Percentiles rank a stretch among this genome's conserved stretches.
These are phyloP conservation scores for Rhegmatorhina hoffmannsi DNA, from an alignment of 2,113 vertebrate species.

Conservation along the genomic window DNA sequence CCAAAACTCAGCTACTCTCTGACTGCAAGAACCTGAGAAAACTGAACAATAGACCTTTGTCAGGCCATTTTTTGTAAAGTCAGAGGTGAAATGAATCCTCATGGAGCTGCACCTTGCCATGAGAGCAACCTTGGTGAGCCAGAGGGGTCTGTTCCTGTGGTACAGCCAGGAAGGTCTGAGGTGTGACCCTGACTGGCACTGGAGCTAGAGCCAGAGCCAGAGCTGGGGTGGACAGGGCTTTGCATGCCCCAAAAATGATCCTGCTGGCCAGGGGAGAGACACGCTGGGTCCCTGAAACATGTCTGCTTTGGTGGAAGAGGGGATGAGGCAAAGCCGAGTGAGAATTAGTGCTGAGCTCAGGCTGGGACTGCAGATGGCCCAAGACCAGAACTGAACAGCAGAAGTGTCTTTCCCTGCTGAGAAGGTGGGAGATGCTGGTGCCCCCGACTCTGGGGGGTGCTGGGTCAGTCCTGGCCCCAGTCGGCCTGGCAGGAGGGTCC, in stretches of 20 bases:
- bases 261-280: not conserved
- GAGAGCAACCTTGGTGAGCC: not conserved
- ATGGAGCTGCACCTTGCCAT: not conserved
- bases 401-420: not conserved
- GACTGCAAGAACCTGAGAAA: not conserved
- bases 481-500: not conserved
- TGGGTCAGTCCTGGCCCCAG: accelerated
- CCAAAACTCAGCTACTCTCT: not conserved
- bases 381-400: not conserved
- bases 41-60: not conserved
- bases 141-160: not conserved
- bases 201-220: not conserved
- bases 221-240: not conserved
- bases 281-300: not conserved
- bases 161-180: not conserved
- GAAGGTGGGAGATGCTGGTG: not conserved
- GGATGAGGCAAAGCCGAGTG: not conserved
- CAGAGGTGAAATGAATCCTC: not conserved
- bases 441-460: accelerated
- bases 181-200: not conserved
- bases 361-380: not conserved
- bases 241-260: not conserved
- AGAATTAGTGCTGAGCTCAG: not conserved
- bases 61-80: not conserved
- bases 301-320: not conserved